phyloP scores from a whole-genome alignment of 2,797 vertebrate species.

The Tympanoctomys barrerae region DNA sequence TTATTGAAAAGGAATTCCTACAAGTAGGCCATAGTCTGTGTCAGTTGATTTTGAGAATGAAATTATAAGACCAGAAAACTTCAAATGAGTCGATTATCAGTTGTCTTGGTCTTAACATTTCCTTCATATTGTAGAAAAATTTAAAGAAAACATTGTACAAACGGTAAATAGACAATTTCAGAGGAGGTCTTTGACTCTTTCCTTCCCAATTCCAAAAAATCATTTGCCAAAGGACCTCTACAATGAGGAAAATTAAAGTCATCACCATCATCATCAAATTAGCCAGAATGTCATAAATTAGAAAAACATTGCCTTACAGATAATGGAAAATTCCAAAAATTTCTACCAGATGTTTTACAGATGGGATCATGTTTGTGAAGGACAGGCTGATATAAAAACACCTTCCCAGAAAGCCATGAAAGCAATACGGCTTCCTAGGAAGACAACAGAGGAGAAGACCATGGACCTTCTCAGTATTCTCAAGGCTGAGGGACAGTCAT shows the following conservation, averaged over 20 bases:
- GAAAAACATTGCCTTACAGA: slow-evolving; percentile 9
- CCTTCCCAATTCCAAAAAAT: not conserved
- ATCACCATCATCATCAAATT: slow-evolving; percentile 23
- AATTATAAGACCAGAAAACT: not conserved
- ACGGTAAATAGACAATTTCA: slow-evolving; percentile 1
- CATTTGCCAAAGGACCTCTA: slow-evolving; percentile 4
- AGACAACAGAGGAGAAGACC: not conserved
- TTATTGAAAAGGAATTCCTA: slow-evolving; percentile 2
- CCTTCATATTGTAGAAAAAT: not conserved
- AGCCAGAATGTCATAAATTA: slow-evolving; percentile 7
- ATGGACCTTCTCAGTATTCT: not conserved
- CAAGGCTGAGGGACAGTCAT: not conserved
- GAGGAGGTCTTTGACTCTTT: slow-evolving; percentile 5
- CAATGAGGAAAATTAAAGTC: slow-evolving; percentile 50
- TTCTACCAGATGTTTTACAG: slow-evolving; percentile 63
- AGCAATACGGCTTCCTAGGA: not conserved
- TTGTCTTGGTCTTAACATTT: slow-evolving; percentile 37
- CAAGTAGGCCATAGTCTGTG: not conserved
- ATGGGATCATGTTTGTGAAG: slow-evolving; percentile 43
- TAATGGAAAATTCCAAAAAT: slow-evolving; percentile 43
- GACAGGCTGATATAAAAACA: slow-evolving; percentile 26
- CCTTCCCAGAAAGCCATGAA: not conserved
- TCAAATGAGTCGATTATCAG: not conserved
- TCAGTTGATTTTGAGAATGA: not conserved
- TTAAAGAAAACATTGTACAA: slow-evolving; percentile 55